phyloP scores from a whole-genome alignment of 30 jellyfish, hydroid and myxozoan genomes.

The Turritopsis rubra region DNA sequence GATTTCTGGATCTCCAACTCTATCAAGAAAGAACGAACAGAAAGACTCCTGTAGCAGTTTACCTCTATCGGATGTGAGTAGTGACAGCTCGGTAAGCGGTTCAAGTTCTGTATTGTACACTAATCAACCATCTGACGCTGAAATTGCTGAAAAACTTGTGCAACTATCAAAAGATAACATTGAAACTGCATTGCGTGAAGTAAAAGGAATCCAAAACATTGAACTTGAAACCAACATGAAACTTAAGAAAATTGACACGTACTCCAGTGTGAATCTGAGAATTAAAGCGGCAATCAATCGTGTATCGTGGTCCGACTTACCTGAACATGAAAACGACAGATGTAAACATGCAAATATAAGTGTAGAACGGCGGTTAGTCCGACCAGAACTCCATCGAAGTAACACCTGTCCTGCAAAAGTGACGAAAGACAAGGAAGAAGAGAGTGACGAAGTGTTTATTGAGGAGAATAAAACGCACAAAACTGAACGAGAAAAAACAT shows the following conservation, averaged over 20 bases:
- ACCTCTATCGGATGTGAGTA: not conserved
- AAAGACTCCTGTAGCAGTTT: not conserved
- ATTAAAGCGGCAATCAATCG: conserved; percentile 14
- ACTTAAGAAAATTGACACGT: not conserved
- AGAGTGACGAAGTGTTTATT: conserved; percentile 7
- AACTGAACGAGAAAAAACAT: not conserved
- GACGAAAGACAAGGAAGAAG: not conserved
- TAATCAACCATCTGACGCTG: not conserved
- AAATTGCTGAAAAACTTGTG: not conserved
- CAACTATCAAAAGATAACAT: conserved; percentile 11
- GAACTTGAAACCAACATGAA: not conserved
- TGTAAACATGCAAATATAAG: not conserved
- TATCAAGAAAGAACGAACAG: not conserved
- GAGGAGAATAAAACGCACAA: not conserved
- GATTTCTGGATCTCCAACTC: conserved; percentile 30
- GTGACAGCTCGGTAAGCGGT: conserved; percentile 1
- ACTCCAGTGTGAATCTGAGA: conserved; percentile 12
- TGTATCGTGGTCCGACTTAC: conserved; percentile 26
- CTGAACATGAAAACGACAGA: not conserved
- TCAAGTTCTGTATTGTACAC: not conserved
- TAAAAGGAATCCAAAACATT: not conserved
- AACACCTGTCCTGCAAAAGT: not conserved
- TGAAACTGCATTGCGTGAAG: conserved; percentile 1
- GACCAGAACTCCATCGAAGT: not conserved
- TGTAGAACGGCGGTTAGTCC: not conserved